These are phyloP conservation scores for Dasyurus viverrinus DNA, from an alignment of 2,113 vertebrate species.

Conservation along the genomic window DNA sequence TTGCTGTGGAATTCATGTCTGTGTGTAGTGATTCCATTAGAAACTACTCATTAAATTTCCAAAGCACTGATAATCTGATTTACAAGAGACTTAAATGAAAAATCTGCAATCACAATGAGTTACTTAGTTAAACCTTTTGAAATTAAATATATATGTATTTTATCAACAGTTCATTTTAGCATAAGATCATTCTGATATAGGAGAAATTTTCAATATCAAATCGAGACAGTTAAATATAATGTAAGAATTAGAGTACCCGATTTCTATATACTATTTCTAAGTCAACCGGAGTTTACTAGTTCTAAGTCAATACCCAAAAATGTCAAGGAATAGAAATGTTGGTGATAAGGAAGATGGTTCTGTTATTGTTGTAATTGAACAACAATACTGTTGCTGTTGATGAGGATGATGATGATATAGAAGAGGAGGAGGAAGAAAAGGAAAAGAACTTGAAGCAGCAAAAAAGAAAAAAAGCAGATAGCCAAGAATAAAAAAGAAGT, in stretches of 20 bases:
- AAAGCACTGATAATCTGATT: neutral
- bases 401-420: neutral
- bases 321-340: neutral
- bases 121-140: neutral
- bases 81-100: neutral
- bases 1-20: neutral
- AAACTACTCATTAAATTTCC: neutral
- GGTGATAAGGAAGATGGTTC: neutral
- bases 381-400: neutral
- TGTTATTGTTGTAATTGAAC: too few species aligned
- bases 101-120: neutral
- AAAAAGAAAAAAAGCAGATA: too few species aligned
- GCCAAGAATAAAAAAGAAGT: too few species aligned
- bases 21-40: slow-evolving; percentile 8
- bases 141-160: neutral
- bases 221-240: neutral
- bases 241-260: neutral
- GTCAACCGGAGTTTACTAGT: neutral
- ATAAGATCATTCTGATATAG: neutral
- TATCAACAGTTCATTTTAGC: neutral
- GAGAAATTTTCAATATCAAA: neutral
- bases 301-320: neutral
- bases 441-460: too few species aligned
- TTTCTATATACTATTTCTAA: neutral
- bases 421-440: too few species aligned